Evolutionary conservation across 2,113 vertebrate species (phyloP), one percentile per base, ranked within the genome.

Genomic region (Narcine bancroftii): DNA sequence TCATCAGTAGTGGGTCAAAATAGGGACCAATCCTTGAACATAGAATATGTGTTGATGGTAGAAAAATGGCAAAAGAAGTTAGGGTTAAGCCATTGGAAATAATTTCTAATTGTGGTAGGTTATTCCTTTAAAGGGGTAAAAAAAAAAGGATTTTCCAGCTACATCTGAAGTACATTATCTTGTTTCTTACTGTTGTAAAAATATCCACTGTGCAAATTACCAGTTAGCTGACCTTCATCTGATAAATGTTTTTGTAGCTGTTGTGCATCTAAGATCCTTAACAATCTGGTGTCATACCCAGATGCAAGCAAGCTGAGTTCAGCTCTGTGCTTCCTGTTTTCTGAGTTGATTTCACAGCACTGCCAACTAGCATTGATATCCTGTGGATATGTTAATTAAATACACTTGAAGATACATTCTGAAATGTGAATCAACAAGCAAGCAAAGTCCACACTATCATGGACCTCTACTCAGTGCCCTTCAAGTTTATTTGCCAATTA

Each of bases 211-310:
- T 47, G 89, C 89, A 91, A 66, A 69, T 91, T 69, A 91, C 13
- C 89, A 91, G 65, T 47, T 91, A 26, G 39, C 89, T 91, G 89
- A 47, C 89, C 17, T 10, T 42, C 89, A 91, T 71, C 60, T 91
- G 24, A 26, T 91, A 47, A 69, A 69, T 91, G 71, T 91, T 91
- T 91, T 91, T 91, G 39, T 45, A 91, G 89, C 89, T 91, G 89
- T 69, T 69, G 89, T 47, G 65, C 21, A 71, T 69, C 89, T 33
- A 91, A 60, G 63, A 69, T 69, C 26, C 87, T 69, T 69, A 66
- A 69, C 69, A 45, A 45, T 71, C 89, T 47, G 39, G 39, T 69
- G 39, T 69, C 65, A 45, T 33, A 71, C 42, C 69, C 63, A 69
- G 65, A 91, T 71, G 42, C 65, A 47, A 66, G 85, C n/a, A 89